Evolutionary conservation across 2,888 invertebrate species (phyloP).

Genomic region (Agrochola lota): DNA sequence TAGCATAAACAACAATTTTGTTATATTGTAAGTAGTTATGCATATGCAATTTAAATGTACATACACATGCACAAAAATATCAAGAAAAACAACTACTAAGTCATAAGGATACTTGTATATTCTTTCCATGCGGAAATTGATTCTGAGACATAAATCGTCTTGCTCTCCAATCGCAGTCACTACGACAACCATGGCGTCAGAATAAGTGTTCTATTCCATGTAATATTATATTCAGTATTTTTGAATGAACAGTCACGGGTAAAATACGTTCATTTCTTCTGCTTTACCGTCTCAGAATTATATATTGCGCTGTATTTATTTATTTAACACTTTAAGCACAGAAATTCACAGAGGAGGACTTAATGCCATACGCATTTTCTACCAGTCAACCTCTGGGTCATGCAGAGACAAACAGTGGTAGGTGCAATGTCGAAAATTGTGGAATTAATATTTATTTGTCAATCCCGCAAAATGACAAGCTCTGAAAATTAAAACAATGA

Average conservation of each 20-base stretch:
- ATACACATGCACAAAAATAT: not conserved
- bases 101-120: not conserved
- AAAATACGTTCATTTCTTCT: not conserved
- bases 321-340: too few species aligned
- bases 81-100: not conserved
- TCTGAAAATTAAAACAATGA: not conserved
- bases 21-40: not conserved
- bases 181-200: not conserved
- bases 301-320: not conserved
- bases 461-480: not conserved
- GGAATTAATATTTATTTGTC: not conserved
- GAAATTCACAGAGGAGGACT: too few species aligned
- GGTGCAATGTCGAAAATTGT: too few species aligned
- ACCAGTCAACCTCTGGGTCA: too few species aligned
- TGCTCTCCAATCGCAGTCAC: not conserved
- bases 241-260: not conserved
- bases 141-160: not conserved
- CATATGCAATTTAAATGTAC: not conserved
- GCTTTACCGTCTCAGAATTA: not conserved
- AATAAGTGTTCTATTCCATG: conserved; percentile 4
- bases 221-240: not conserved
- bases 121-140: conserved; percentile 2
- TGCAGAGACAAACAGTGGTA: too few species aligned
- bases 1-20: too few species aligned
- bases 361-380: too few species aligned